phyloP scores from a whole-genome alignment of 2,113 vertebrate genomes.

The Corvus hawaiiensis region DNA sequence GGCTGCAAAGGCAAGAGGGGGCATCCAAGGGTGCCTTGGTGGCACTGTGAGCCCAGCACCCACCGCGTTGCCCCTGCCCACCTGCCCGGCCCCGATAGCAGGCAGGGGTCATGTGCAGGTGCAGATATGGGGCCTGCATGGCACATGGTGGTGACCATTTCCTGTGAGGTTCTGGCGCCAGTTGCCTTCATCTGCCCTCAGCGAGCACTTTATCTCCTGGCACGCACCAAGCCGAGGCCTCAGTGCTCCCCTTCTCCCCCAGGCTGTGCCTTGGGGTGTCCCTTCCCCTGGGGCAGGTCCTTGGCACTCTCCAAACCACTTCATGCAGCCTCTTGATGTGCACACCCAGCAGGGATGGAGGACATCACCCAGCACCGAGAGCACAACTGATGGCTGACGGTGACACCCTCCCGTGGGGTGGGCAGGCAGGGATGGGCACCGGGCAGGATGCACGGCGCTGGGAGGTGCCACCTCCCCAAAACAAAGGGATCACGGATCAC shows the following conservation, averaged over 20 bases:
- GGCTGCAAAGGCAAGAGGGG: neutral
- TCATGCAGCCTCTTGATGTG: accelerated
- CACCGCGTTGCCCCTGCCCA: accelerated
- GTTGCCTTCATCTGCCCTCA: neutral
- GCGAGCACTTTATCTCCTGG: neutral
- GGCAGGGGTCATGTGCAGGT: neutral
- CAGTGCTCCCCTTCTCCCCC: accelerated
- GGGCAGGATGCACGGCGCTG: accelerated
- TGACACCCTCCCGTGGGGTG: neutral
- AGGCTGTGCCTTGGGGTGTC: neutral
- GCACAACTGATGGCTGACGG: accelerated
- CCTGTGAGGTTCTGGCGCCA: neutral
- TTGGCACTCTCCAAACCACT: accelerated
- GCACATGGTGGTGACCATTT: neutral
- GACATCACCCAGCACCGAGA: accelerated
- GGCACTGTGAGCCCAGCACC: neutral
- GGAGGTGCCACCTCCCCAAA: neutral
- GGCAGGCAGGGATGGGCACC: accelerated
- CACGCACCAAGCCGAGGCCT: accelerated
- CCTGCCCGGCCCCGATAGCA: accelerated
- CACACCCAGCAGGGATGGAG: neutral
- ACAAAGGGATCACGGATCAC: neutral
- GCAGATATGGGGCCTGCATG: neutral
- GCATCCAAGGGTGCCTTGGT: accelerated
- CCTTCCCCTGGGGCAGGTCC: neutral